Evolutionary conservation across 2,888 invertebrate genomes (phyloP).

Genomic region (Cataglyphis livida): DNA sequence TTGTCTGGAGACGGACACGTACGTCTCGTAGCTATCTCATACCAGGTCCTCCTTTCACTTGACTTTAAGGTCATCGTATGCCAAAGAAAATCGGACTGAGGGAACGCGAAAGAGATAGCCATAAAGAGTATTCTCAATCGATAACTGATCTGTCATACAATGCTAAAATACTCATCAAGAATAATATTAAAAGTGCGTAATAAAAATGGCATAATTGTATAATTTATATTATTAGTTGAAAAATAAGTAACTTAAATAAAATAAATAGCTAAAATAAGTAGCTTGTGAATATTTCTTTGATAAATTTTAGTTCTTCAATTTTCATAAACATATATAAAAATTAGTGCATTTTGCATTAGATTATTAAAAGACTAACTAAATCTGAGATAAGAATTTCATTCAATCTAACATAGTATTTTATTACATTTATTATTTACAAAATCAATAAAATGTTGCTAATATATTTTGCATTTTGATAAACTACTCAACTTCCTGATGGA

Average conservation of each 20-base stretch:
- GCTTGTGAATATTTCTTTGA: not conserved
- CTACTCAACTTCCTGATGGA: not conserved
- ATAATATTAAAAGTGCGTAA: slow-evolving; percentile 1
- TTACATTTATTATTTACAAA: not conserved
- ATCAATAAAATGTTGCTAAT: not conserved
- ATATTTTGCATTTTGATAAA: not conserved
- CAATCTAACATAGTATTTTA: not conserved
- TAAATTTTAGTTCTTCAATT: not conserved
- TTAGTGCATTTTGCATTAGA: not conserved
- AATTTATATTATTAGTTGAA: not conserved
- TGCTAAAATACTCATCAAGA: not conserved
- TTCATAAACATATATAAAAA: slow-evolving; percentile 3
- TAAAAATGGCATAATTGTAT: not conserved
- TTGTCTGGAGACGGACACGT: slow-evolving; percentile 60
- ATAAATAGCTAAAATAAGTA: no score
- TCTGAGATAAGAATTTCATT: not conserved
- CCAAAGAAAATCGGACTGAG: slow-evolving; percentile 49
- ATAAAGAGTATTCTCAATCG: slow-evolving; percentile 32
- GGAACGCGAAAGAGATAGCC: slow-evolving; percentile 33
- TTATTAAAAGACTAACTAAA: not conserved
- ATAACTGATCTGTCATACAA: slow-evolving; percentile 27
- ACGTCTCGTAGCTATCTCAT: slow-evolving; percentile 61
- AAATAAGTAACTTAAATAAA: not conserved
- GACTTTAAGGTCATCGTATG: slow-evolving; percentile 68
- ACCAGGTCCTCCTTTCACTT: slow-evolving; percentile 74